phyloP scores from a whole-genome alignment of 2,888 invertebrate species.

The Microplitis deprimator region DNA sequence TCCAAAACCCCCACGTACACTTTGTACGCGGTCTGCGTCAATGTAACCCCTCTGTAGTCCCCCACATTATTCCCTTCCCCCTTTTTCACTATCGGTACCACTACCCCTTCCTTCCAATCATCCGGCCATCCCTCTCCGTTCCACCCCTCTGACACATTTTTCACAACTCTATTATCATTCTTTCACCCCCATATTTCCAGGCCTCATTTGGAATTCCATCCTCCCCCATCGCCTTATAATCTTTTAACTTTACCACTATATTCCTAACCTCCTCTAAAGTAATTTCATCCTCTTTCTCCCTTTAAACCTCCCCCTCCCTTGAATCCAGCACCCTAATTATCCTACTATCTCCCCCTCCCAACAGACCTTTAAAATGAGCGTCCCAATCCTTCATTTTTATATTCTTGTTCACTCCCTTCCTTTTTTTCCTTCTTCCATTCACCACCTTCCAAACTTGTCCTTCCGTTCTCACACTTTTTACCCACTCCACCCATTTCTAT shows the following conservation, averaged over 20 bases:
- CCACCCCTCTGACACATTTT: not conserved
- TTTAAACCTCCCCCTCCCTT: too few species aligned
- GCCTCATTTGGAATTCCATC: constrained; percentile 33
- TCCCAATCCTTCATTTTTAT: too few species aligned
- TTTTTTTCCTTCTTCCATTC: too few species aligned
- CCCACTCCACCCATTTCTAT: too few species aligned
- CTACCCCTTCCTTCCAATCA: too few species aligned
- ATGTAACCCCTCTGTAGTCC: not conserved
- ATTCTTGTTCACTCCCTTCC: too few species aligned
- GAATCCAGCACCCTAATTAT: too few species aligned
- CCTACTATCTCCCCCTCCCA: not conserved
- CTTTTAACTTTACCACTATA: not conserved
- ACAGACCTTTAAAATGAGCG: not conserved
- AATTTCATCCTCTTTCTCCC: too few species aligned
- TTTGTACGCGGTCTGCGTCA: constrained; percentile 4
- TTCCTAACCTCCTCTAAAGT: not conserved
- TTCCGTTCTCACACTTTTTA: too few species aligned
- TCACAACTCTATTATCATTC: constrained; percentile 14
- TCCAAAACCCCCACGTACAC: constrained; percentile 6
- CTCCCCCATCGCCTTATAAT: constrained; percentile 13
- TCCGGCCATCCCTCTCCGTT: not conserved
- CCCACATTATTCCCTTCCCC: too few species aligned
- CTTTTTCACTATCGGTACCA: too few species aligned
- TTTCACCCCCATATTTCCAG: not conserved
- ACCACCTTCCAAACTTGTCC: too few species aligned